Conservation (phyloP, 2,888 invertebrate genomes). For the Drosophila siamana region DNA sequence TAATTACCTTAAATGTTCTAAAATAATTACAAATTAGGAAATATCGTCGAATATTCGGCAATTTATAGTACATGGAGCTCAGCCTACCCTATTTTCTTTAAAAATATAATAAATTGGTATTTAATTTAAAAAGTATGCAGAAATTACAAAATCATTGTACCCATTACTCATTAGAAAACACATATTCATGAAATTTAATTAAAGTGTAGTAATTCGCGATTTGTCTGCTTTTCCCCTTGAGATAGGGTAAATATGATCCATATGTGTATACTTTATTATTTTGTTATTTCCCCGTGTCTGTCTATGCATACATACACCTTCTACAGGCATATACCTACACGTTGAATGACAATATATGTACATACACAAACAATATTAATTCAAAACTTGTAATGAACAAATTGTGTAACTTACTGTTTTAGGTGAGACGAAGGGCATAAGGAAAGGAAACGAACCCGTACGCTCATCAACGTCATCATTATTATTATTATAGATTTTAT, state of each 20-base stretch:
- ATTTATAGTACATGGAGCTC: no score
- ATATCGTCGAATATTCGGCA: background rate
- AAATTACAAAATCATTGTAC: no score
- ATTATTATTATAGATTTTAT: conserved; percentile 41
- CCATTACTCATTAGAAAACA: no score
- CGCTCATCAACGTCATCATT: conserved; percentile 39
- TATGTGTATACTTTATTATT: conserved; percentile 4
- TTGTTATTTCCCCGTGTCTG: conserved; percentile 1
- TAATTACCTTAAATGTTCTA: background rate
- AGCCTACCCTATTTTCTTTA: no score
- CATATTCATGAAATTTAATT: no score
- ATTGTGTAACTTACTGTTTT: conserved; percentile 87
- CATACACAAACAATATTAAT: conserved; percentile 8
- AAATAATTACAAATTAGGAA: background rate
- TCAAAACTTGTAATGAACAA: conserved; percentile 1
- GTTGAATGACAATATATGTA: conserved; percentile 6
- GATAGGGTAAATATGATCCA: background rate
- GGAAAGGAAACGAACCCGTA: conserved; percentile 88
- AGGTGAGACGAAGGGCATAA: conserved; percentile 94
- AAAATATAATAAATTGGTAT: no score
- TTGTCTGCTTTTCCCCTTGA: background rate
- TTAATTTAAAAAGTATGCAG: no score
- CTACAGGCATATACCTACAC: conserved; percentile 2
- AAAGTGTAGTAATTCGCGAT: background rate
- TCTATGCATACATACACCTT: conserved; percentile 13